phyloP scores from a whole-genome alignment of 2,888 invertebrate species.

The Sclerodermus sp. region DNA sequence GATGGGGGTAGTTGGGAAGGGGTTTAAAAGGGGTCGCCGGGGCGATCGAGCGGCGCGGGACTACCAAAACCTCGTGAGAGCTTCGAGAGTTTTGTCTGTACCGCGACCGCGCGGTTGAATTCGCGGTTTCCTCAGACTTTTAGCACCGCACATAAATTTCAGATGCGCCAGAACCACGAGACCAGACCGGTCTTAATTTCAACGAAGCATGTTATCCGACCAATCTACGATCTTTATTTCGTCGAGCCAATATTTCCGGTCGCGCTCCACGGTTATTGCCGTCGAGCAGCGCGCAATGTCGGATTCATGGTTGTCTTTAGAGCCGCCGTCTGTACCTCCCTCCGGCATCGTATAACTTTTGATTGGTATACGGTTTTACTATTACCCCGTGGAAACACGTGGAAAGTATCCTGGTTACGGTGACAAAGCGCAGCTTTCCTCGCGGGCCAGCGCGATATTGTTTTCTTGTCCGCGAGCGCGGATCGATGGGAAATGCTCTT shows the following conservation, averaged over 20 bases:
- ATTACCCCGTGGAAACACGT: slow-evolving; percentile 1
- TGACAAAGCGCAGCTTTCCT: neutral
- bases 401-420: slow-evolving; percentile 2
- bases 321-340: slow-evolving; percentile 7
- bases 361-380: slow-evolving; percentile 25
- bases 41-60: too few species aligned
- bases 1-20: too few species aligned
- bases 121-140: too few species aligned
- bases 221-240: slow-evolving; percentile 18
- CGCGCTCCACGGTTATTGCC: slow-evolving; percentile 12
- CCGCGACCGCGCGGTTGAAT: too few species aligned
- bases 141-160: too few species aligned
- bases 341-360: slow-evolving; percentile 19
- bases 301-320: slow-evolving; percentile 13
- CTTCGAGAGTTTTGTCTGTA: too few species aligned
- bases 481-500: too few species aligned
- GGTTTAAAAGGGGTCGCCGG: too few species aligned
- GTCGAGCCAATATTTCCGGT: slow-evolving; percentile 20
- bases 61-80: too few species aligned
- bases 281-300: slow-evolving; percentile 1
- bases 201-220: neutral
- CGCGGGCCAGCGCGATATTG: neutral
- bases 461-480: too few species aligned
- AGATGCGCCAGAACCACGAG: too few species aligned
- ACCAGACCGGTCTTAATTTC: too few species aligned